Evolutionary conservation across 2,888 invertebrate genomes (phyloP).

Genomic region (Xanthorhoe spadicearia): DNA sequence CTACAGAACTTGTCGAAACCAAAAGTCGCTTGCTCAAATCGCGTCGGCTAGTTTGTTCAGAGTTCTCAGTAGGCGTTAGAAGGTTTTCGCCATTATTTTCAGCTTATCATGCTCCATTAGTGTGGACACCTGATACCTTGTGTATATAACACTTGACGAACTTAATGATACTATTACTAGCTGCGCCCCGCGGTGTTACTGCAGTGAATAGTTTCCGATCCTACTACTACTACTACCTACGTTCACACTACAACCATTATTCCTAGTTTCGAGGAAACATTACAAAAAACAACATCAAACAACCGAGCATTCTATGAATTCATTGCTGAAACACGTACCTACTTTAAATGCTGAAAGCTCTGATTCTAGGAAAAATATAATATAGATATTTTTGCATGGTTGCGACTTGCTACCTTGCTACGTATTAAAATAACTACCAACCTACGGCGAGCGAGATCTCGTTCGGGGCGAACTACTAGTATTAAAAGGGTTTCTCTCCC

Average conservation of each 20-base stretch:
- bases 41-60: too few species aligned
- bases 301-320: neutral
- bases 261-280: neutral
- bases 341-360: constrained; percentile 7
- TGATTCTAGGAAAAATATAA: neutral
- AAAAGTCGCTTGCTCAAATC: too few species aligned
- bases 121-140: constrained; percentile 50
- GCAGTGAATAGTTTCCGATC: too few species aligned
- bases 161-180: constrained; percentile 38
- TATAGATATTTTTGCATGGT: too few species aligned
- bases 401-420: too few species aligned
- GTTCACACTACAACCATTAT: neutral
- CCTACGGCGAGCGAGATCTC: too few species aligned
- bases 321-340: constrained; percentile 1
- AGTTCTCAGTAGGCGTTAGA: constrained; percentile 14
- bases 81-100: constrained; percentile 37
- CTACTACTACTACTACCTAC: too few species aligned
- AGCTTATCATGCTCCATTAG: constrained; percentile 57
- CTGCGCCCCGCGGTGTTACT: too few species aligned
- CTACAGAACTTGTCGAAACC: too few species aligned
- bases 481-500: constrained; percentile 2
- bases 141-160: constrained; percentile 45
- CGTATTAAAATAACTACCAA: too few species aligned
- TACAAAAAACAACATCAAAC: neutral
- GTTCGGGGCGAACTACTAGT: neutral